phyloP scores from a whole-genome alignment of 1,140 invertebrate species.

The Fopius arisanus region DNA sequence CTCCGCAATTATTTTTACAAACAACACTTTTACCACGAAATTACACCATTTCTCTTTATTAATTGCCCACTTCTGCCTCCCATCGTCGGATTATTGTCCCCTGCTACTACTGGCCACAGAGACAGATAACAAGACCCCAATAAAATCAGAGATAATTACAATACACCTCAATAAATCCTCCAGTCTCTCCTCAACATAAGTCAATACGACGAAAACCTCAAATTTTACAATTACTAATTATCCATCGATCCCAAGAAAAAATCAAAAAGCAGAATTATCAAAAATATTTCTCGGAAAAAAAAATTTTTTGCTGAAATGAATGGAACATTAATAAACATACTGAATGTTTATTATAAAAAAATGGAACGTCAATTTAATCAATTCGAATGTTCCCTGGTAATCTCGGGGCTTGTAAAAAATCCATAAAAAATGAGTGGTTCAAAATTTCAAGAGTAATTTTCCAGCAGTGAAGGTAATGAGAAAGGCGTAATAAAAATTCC shows the following conservation, averaged over 20 bases:
- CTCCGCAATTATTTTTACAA: conserved; percentile 2
- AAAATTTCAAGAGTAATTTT: no score
- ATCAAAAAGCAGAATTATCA: no score
- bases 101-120: background rate
- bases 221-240: no score
- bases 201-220: background rate
- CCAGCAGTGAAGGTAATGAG: background rate
- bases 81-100: background rate
- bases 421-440: no score
- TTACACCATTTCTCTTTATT: conserved; percentile 26
- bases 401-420: no score
- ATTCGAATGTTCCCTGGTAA: no score
- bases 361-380: no score
- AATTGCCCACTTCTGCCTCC: conserved; percentile 5
- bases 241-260: no score
- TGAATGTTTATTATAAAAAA: no score
- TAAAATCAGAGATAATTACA: background rate
- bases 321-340: no score
- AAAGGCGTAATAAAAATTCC: background rate
- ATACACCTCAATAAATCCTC: background rate
- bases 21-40: conserved; percentile 28
- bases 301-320: no score
- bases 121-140: background rate
- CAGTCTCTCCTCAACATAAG: background rate
- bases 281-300: no score